Evolutionary conservation across 2,888 invertebrate species (phyloP), one percentile per base, ranked within the genome.

Genomic region (Melinaea menophilus): DNA sequence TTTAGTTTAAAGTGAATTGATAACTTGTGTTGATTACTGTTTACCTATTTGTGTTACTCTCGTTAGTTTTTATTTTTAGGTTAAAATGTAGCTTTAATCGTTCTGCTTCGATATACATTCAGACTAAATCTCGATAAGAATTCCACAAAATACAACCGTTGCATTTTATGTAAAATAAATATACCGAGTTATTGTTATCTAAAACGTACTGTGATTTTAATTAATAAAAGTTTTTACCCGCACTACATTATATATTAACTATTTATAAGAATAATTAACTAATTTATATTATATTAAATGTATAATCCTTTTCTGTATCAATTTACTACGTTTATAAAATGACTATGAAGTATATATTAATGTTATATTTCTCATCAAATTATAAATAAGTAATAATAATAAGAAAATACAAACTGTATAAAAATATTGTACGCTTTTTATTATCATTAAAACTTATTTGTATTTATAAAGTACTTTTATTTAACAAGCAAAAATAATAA

Each of bases 91-190:
- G 51, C 31, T 58, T 58, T 46, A 47, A 34, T 7, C 34, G 5
- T 58, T 58, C n/a, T 56, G 7, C 13, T 33, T 58, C 22, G 34
- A 11, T 13, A 13, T 13, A 5, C 22, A 5, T 34, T 46, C 12
- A 33, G 47, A 34, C 33, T 35, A 34, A 35, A 33, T 34, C 13
- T 45, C 31, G 22, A 22, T 45, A 51, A 48, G 22, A 48, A 34
- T 31, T 12, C 45, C 3, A 37, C 48, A 48, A 7, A 54, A 41
- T 37, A 54, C 51, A 54, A n/a, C 37, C 13, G 31, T 59, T 41
- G 51, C 51, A 59, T 48, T 59, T 59, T 59, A 51, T 11, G 37
- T 22, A 22, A 51, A 46, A 46, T 0, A 33, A 46, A 11, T 57
- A 46, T 45, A 33, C n/a, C 5, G n/a, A 37, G 41, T 56, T 33